Base-by-base conservation (phyloP, 2,113 vertebrate species). In the Nothocercus julius region DNA sequence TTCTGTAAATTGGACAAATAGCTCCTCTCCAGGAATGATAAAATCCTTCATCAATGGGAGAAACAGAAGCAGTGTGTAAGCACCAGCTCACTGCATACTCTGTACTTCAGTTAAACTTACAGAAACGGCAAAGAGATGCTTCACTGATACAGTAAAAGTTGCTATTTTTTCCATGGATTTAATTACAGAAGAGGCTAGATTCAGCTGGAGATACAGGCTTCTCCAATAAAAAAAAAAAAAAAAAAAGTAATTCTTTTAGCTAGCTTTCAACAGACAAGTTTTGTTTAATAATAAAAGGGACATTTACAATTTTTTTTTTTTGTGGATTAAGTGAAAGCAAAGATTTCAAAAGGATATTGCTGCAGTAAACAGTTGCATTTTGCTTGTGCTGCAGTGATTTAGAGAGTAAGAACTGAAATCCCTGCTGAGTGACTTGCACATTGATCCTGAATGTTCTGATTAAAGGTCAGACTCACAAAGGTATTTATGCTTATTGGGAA, bases 401-500 rank as follows among this genome's bases (percentile, higher is more conserved):
- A 82, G 53, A 42, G 2, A 1, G 7, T 74, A 66, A 93, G 87
- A 81, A 82, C 16, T 38, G 68, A 84, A 90, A 94, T 93, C 69
- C 66, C 88, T 78, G 0, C 28, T 77, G 53, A 62, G 62, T 84
- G 86, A 92, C 93, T 95, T 92, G 76, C 68, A 74, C 17, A 3
- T 47, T 87, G 83, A 72, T 96, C 62, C 42, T 4, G 2, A 88
- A 64, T 58, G 61, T 81, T 94, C 76, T 92, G 49, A 89, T 85
- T 88, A 76, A 81, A 91, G 85, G 82, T 92, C 82, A 90, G 72
- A 64, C 62, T 89, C 53, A 47, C 67, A 95, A 95, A 85, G 89
- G 58, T 13, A 27, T 68, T 92, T 91, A 30, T 91, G 44, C 17
- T 87, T 91, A 62, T 49, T 94, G 89, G 53, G 40, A 87, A 87